These are phyloP conservation scores for Macropus fuliginosus DNA, from an alignment of 2,797 vertebrate species.

Conservation along the genomic window DNA sequence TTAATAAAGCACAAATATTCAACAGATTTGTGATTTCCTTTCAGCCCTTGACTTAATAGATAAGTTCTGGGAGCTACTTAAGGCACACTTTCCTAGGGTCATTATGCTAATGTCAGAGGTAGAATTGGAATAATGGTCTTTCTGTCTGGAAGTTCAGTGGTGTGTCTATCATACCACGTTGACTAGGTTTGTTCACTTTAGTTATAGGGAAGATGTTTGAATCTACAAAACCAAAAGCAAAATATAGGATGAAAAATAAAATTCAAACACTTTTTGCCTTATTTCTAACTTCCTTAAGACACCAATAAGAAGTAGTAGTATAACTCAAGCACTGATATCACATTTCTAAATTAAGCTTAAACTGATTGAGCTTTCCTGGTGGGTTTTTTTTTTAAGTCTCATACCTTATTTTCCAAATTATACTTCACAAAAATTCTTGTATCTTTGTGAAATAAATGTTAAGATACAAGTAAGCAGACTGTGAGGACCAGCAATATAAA, in stretches of 20 bases:
- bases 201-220: neutral
- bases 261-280: neutral
- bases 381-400: neutral
- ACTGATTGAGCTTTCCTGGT: neutral
- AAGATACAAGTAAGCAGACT: neutral
- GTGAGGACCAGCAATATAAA: no score
- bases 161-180: neutral
- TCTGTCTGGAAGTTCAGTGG: neutral
- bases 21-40: neutral
- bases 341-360: neutral
- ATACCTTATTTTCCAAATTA: neutral
- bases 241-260: neutral
- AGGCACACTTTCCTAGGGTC: neutral
- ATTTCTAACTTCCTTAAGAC: neutral
- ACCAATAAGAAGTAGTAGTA: neutral
- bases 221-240: neutral
- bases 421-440: neutral
- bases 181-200: neutral
- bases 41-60: neutral
- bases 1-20: neutral
- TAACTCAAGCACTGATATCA: neutral
- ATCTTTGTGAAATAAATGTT: neutral
- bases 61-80: neutral
- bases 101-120: neutral
- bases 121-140: neutral